These are phyloP conservation scores for Ophraella communa DNA, from an alignment of 2,888 invertebrate genomes.

Conservation along the genomic window DNA sequence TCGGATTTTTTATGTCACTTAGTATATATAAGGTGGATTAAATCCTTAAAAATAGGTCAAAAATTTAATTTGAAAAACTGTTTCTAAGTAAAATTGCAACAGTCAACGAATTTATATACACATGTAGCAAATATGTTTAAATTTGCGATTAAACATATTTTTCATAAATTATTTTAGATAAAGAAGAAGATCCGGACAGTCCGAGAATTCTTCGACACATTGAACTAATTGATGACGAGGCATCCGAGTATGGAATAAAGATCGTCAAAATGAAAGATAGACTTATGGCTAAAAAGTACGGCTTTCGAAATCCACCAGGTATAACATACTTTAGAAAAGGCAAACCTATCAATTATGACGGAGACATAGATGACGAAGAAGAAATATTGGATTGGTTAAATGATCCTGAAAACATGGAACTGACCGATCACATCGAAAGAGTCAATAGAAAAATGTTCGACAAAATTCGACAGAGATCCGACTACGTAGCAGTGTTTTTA, in stretches of 20 bases:
- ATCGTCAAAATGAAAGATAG: conserved; percentile 87
- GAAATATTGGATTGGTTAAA: conserved; percentile 90
- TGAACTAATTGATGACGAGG: conserved; percentile 91
- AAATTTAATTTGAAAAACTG: too few relatives aligned
- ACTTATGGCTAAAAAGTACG: conserved; percentile 93
- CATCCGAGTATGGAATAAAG: conserved; percentile 89
- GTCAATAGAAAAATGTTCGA: conserved; percentile 94
- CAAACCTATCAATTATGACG: conserved; percentile 90
- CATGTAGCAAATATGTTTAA: too few relatives aligned
- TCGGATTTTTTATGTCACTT: too few relatives aligned
- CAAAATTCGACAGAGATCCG: conserved; percentile 85
- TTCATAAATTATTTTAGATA: conserved; percentile 55
- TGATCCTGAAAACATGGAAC: conserved; percentile 92
- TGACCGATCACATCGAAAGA: conserved; percentile 90
- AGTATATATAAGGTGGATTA: too few relatives aligned
- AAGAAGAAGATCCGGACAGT: conserved; percentile 82
- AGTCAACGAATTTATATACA: not conserved
- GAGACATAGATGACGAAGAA: conserved; percentile 91
- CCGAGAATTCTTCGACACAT: conserved; percentile 83
- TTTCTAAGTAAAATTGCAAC: too few relatives aligned
- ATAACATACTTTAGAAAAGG: conserved; percentile 89
- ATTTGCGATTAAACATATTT: not conserved
- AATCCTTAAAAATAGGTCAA: too few relatives aligned
- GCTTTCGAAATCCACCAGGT: conserved; percentile 87
- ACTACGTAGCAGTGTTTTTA: conserved; percentile 91